Evolutionary conservation across 2,113 vertebrate species (phyloP).

Genomic region (Myiozetetes cayanensis): DNA sequence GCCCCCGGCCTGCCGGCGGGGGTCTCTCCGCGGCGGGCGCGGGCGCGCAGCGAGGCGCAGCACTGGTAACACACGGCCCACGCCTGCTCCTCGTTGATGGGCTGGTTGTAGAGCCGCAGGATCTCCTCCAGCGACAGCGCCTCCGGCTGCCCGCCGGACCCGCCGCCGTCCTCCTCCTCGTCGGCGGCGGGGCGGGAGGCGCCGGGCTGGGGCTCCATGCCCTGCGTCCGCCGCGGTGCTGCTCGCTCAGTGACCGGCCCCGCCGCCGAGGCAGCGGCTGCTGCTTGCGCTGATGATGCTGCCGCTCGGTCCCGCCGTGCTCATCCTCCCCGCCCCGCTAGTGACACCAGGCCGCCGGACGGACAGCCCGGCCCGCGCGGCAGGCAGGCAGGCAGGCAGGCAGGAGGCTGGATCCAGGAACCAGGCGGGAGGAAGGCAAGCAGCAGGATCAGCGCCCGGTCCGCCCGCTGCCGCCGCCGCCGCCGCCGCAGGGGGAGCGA

Average conservation of each 20-base stretch:
- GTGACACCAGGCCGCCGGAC: slow-evolving; percentile 1
- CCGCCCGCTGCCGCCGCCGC: slow-evolving; percentile 5
- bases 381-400: neutral
- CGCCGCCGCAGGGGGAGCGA: neutral
- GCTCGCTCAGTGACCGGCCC: neutral
- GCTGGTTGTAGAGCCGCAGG: slow-evolving; percentile 88
- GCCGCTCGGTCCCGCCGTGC: neutral
- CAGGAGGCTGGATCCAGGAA: neutral
- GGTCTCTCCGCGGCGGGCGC: slow-evolving; percentile 57
- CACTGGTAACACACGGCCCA: slow-evolving; percentile 97
- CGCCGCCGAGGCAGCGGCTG: neutral
- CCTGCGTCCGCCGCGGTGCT: neutral
- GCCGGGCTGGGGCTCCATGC: slow-evolving; percentile 24
- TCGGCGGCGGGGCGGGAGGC: slow-evolving; percentile 2
- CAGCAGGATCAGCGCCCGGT: neutral
- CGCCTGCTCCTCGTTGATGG: slow-evolving; percentile 97
- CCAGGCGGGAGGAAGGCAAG: neutral
- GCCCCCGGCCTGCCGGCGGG: slow-evolving; percentile 51
- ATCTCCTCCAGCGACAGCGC: slow-evolving; percentile 87
- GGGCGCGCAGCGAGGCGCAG: slow-evolving; percentile 80
- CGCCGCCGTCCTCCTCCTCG: slow-evolving; percentile 30
- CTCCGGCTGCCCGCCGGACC: slow-evolving; percentile 64
- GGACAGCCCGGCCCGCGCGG: neutral
- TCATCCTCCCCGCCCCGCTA: slow-evolving; percentile 34
- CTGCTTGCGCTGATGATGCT: neutral